Evolutionary conservation across 2,888 invertebrate genomes (phyloP).

Genomic region (Hemithea aestivaria): DNA sequence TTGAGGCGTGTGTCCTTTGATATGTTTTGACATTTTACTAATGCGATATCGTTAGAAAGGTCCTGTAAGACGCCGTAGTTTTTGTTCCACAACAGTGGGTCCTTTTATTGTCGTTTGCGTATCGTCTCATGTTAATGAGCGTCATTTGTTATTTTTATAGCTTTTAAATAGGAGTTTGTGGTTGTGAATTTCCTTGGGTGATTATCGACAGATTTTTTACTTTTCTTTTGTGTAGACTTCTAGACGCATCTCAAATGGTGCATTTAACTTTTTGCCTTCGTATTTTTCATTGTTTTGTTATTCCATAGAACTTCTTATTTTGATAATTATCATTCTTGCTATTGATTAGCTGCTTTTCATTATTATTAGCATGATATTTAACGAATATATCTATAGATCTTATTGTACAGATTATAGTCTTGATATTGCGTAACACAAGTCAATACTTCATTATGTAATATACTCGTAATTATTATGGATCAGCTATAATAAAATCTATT

Average conservation of each 20-base stretch:
- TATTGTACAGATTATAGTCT: too few relatives aligned
- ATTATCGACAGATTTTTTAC: slow-evolving; percentile 51
- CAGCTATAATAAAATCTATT: too few relatives aligned
- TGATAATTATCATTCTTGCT: too few relatives aligned
- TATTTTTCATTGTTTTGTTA: background rate
- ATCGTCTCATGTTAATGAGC: slow-evolving; percentile 62
- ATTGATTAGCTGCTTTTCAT: too few relatives aligned
- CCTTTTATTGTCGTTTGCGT: slow-evolving; percentile 9
- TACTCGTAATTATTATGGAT: too few relatives aligned
- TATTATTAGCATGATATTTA: too few relatives aligned
- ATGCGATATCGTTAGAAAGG: slow-evolving; percentile 66
- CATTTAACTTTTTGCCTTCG: background rate
- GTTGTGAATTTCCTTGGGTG: slow-evolving; percentile 56
- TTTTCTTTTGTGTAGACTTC: slow-evolving; percentile 20
- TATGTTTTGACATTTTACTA: slow-evolving; percentile 78
- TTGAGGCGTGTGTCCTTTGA: slow-evolving; percentile 64
- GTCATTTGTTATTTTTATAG: slow-evolving; percentile 68
- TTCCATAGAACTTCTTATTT: too few relatives aligned
- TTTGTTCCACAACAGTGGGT: slow-evolving; percentile 18
- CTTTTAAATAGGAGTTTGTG: slow-evolving; percentile 68
- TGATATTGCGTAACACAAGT: too few relatives aligned
- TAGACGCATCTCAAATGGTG: too few relatives aligned
- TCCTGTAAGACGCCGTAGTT: slow-evolving; percentile 52
- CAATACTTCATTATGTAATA: too few relatives aligned
- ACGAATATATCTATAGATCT: too few relatives aligned